Percentiles rank a stretch among this genome's conserved stretches.
Conservation (phyloP, 2,888 invertebrate genomes). For the Eupithecia centaureata region DNA sequence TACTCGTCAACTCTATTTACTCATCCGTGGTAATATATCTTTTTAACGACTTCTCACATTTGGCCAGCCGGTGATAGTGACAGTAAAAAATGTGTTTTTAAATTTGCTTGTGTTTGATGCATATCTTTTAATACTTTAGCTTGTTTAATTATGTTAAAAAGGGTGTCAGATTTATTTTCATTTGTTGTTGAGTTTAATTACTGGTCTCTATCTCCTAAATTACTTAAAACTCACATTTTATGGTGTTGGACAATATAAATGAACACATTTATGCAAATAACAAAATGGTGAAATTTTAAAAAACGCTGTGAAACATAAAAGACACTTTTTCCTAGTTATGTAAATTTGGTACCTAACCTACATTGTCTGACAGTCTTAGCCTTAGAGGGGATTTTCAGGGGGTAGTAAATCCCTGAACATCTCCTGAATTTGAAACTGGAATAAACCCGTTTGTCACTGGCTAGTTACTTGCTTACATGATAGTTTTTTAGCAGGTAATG, state of each 20-base stretch:
- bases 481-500: too few relatives aligned
- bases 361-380: too few relatives aligned
- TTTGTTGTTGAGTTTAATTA: background rate
- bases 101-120: conserved; percentile 27
- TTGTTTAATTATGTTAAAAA: conserved; percentile 15
- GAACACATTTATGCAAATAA: background rate
- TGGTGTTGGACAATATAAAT: background rate
- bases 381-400: too few relatives aligned
- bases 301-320: background rate
- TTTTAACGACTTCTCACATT: conserved; percentile 66
- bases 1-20: conserved; percentile 45
- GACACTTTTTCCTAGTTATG: background rate
- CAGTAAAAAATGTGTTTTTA: conserved; percentile 30
- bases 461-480: too few relatives aligned
- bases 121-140: conserved; percentile 21
- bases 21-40: conserved; percentile 49
- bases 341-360: too few relatives aligned
- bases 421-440: too few relatives aligned
- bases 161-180: conserved; percentile 15
- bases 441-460: too few relatives aligned
- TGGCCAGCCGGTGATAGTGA: conserved; percentile 37
- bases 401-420: too few relatives aligned
- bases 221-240: background rate
- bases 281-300: background rate
- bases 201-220: background rate